Base-by-base conservation (phyloP, 2,888 invertebrate genomes). In the Barypeithes pellucidus region DNA sequence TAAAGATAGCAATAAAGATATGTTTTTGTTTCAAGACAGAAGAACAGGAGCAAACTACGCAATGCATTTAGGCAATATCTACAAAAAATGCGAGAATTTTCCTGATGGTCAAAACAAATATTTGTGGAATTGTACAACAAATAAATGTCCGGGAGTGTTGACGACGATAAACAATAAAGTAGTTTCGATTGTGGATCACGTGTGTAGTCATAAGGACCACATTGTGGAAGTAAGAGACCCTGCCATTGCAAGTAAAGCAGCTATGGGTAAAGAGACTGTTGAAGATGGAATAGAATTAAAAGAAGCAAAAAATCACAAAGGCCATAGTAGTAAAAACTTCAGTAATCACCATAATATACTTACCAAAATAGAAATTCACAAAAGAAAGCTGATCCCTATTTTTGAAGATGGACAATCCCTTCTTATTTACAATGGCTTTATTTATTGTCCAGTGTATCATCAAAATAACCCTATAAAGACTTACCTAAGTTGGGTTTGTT, bases 361-460 rank as follows among this genome's bases (percentile, higher is more conserved):
- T 29, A 39, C 39, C 3, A 5, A 12, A 3, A n/a, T 12, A n/a
- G n/a, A 39, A 39, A n/a, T 39, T 39, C 39, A 1, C 0, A 39
- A 39, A 39, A 12, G 1, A 39, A n/a, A 3, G 2, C 39, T n/a
- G 0, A 39, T 39, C 3, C 39, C n/a, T 39, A 8, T 39, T 39
- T 39, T n/a, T 39, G 12, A n/a, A 39, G 9, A 39, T 39, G 39
- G 39, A 39, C 7, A 39, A n/a, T n/a, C n/a, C 0, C 12, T 39
- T 39, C n/a, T 39, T n/a, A 39, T 39, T n/a, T 39, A 39, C 39
- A 39, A 39, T 39, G 39, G 39, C 12, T 39, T 39, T 39, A n/a
- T 39, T 3, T 39, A 39, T 39, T 4, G 29, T 29, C 29, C 29
- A 29, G 8, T 29, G 29, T 29, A 29, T 29, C 9, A 29, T 9